Conservation (phyloP, 2,797 vertebrate species). For the Calcarius lapponicus region DNA sequence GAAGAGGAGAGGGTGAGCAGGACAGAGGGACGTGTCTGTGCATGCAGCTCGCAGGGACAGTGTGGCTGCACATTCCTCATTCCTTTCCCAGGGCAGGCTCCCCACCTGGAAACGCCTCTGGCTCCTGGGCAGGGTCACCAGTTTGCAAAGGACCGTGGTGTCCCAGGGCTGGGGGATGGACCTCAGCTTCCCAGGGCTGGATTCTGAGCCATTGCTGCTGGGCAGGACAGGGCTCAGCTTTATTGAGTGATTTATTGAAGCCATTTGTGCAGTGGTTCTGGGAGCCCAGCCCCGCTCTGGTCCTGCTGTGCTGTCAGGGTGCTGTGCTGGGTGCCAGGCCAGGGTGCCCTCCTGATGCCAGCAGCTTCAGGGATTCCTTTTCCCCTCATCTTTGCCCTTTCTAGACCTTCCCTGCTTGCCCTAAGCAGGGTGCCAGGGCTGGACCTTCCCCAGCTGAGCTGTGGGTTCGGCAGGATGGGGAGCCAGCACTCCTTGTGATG, state of each 20-base stretch:
- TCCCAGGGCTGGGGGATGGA: neutral
- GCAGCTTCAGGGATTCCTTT: neutral
- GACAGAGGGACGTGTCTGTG: neutral
- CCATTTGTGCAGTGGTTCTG: neutral
- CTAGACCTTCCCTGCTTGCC: neutral
- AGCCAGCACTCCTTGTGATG: neutral
- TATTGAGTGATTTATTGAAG: neutral
- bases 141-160: accelerated
- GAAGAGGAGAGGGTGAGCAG: neutral
- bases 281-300: accelerated
- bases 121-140: accelerated
- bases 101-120: neutral
- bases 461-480: neutral
- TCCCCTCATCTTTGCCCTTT: accelerated
- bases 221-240: too few relatives aligned
- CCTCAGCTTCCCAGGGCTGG: accelerated
- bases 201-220: accelerated
- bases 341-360: neutral
- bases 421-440: neutral
- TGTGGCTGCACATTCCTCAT: neutral
- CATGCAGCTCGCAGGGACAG: neutral
- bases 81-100: neutral
- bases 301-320: neutral
- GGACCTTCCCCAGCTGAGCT: accelerated
- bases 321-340: accelerated